Conservation (phyloP, 2,888 invertebrate species). For the Strigamia crassipes region DNA sequence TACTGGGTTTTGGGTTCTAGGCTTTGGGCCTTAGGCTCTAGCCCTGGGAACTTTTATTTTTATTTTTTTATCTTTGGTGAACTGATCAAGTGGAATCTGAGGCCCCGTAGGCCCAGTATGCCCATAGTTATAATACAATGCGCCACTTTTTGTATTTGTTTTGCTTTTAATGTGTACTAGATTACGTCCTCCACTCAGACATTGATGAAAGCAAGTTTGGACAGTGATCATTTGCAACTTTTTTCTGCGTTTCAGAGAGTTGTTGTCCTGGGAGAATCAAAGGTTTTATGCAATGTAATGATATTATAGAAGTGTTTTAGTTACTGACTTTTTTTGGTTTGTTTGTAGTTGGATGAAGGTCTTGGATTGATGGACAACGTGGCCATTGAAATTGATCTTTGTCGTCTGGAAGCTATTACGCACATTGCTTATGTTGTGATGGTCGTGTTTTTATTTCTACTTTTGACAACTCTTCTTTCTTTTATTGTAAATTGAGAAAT, state of each 20-base stretch:
- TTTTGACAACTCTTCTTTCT: constrained; percentile 22
- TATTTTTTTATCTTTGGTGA: no score
- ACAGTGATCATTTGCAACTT: neutral
- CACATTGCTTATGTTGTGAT: constrained; percentile 16
- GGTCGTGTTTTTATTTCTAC: constrained; percentile 4
- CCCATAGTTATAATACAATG: no score
- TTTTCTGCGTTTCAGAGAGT: constrained; percentile 25
- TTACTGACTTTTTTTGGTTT: neutral
- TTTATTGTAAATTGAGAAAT: neutral
- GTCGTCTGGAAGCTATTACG: constrained; percentile 5
- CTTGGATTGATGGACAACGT: neutral
- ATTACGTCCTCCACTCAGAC: neutral
- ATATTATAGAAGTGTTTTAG: neutral
- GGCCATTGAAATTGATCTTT: constrained; percentile 17
- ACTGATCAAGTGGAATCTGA: no score
- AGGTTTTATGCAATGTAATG: neutral
- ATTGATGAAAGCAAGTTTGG: neutral
- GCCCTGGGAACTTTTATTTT: no score
- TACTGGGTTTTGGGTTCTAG: no score
- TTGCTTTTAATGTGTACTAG: neutral
- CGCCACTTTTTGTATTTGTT: neutral
- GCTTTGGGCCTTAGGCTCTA: no score
- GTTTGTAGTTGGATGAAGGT: neutral
- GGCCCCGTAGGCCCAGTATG: no score
- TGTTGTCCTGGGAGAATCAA: neutral